These are phyloP conservation scores for Denticeps clupeoides DNA, from an alignment of 2,797 vertebrate species.

Conservation along the genomic window DNA sequence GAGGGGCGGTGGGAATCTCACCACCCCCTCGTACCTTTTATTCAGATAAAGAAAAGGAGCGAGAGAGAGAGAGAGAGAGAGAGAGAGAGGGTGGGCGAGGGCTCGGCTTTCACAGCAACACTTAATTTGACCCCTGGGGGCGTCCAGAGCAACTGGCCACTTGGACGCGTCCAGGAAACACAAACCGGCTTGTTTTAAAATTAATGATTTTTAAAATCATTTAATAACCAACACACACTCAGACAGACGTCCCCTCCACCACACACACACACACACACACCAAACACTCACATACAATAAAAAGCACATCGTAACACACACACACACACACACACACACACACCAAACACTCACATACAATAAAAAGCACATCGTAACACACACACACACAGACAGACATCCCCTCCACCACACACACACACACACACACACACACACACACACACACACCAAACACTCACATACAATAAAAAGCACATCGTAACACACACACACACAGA, in stretches of 20 bases:
- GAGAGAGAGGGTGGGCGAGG: neutral
- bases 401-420: too few species aligned
- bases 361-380: too few species aligned
- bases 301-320: too few species aligned
- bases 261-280: too few species aligned
- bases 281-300: too few species aligned
- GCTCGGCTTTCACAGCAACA: constrained; percentile 16
- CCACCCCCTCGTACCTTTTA: neutral
- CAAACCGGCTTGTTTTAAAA: constrained; percentile 20
- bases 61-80: neutral
- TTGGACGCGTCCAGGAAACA: constrained; percentile 19
- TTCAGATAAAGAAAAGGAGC: neutral
- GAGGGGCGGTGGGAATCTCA: neutral
- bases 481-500: neutral
- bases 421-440: too few species aligned
- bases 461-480: neutral
- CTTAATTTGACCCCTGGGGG: constrained; percentile 25
- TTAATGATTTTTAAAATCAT: constrained; percentile 11
- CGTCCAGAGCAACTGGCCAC: constrained; percentile 25
- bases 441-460: too few species aligned
- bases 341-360: too few species aligned
- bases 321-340: too few species aligned
- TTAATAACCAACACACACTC: neutral
- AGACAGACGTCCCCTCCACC: too few species aligned
- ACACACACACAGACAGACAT: too few species aligned